phyloP scores from a whole-genome alignment of 1,140 invertebrate genomes.

The Pteromalus puparum region DNA sequence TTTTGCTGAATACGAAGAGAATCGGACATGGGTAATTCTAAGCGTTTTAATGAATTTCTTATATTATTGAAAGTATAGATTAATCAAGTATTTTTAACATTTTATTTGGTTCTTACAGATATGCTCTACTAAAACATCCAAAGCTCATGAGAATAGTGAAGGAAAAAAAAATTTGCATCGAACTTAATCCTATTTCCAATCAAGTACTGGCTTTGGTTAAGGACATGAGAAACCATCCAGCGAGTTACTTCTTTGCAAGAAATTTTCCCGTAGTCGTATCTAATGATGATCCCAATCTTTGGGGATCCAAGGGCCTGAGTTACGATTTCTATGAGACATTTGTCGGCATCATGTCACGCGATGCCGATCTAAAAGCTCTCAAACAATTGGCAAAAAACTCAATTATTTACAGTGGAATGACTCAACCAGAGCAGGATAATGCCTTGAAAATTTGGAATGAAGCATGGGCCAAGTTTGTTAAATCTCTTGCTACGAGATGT shows the following conservation, averaged over 20 bases:
- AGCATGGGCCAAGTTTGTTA: too few species aligned
- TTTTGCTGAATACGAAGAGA: slow-evolving; percentile 81
- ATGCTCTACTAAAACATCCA: slow-evolving; percentile 82
- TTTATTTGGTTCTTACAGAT: too few species aligned
- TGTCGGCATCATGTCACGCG: slow-evolving; percentile 83
- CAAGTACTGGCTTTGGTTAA: slow-evolving; percentile 84
- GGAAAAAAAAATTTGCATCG: slow-evolving; percentile 82
- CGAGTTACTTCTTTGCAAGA: slow-evolving; percentile 79
- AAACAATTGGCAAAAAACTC: slow-evolving; percentile 89
- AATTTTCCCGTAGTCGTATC: slow-evolving; percentile 80
- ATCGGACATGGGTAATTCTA: slow-evolving; percentile 71
- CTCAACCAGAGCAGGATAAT: too few species aligned
- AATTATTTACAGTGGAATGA: slow-evolving; percentile 74
- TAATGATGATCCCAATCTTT: slow-evolving; percentile 87
- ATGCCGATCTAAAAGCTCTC: slow-evolving; percentile 83
- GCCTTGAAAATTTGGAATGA: too few species aligned
- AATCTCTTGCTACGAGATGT: too few species aligned
- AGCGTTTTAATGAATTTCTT: not conserved
- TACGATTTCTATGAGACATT: slow-evolving; percentile 91
- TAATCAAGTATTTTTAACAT: too few species aligned
- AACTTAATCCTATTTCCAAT: slow-evolving; percentile 89
- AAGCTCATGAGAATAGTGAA: slow-evolving; percentile 78
- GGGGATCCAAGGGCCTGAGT: slow-evolving; percentile 84
- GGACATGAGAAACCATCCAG: slow-evolving; percentile 89
- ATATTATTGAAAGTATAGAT: too few species aligned